phyloP scores from a whole-genome alignment of 2,888 invertebrate genomes.

The Cataglyphis altisquamis region DNA sequence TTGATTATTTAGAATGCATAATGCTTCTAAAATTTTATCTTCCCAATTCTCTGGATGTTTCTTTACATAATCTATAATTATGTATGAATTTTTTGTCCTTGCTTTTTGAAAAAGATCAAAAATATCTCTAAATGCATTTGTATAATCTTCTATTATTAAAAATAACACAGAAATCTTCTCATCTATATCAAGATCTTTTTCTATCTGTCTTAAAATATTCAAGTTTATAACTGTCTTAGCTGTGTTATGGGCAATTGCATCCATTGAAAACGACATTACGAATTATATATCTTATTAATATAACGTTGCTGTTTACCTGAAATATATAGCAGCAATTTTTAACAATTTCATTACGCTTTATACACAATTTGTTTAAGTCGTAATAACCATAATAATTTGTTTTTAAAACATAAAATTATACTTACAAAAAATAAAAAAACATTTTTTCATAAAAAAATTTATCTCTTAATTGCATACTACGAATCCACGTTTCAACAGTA shows the following conservation, averaged over 20 bases:
- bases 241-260: not conserved
- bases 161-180: conserved; percentile 86
- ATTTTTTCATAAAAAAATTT: not conserved
- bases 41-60: conserved; percentile 85
- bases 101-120: conserved; percentile 66
- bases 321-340: not conserved
- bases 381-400: not conserved
- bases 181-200: conserved; percentile 85
- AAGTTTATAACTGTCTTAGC: conserved; percentile 45
- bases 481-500: too few relatives aligned
- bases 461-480: too few relatives aligned
- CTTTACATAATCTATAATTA: conserved; percentile 81
- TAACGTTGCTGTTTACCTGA: not conserved
- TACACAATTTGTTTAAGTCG: not conserved
- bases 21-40: conserved; percentile 87
- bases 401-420: not conserved
- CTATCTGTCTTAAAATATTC: conserved; percentile 77
- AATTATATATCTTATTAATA: not conserved
- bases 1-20: conserved; percentile 87
- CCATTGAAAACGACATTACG: conserved; percentile 8
- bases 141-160: conserved; percentile 79
- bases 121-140: conserved; percentile 72
- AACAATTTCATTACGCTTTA: not conserved
- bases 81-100: conserved; percentile 53
- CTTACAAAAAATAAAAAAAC: not conserved